Base-by-base conservation (phyloP, 2,797 vertebrate genomes). In the Sandelia bainsii region DNA sequence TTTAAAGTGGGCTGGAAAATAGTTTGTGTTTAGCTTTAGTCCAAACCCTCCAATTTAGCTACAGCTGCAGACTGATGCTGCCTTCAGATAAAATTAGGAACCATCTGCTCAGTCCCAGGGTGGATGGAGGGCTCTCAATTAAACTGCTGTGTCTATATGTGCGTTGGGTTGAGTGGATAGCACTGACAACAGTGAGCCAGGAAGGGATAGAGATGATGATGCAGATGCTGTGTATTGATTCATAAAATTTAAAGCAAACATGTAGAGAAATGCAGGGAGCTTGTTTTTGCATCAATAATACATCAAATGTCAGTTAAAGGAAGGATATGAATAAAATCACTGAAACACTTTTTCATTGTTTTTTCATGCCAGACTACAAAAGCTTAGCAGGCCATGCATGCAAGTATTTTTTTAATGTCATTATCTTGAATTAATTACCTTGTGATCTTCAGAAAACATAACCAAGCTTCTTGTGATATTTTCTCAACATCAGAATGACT, bases 81-180 rank as follows among this genome's bases (percentile, higher is more conserved):
- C 63, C 60, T 60, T 80, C 70, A 68, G 69, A 63, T 6, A 44
- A 57, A 79, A 79, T 82, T 73, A 81, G 42, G 69, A 53, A 40
- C 67, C 72, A 79, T 79, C 79, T 82, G 78, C 64, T 20, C 1
- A 20, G 42, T 68, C 54, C 71, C 69, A 22, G 34, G 10, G 11
- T 54, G 61, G 60, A 64, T 8, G 17, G 49, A 59, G 20, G 19
- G 29, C 60, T 73, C 71, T 77, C 75, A 66, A 1, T 82, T 69
- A 42, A 14, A 66, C 19, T 16, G 27, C 11, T 52, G 14, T 44
- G 20, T 57, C 19, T 27, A 13, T 45, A 11, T 58, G 53, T 22
- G 46, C 60, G 42, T 25, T 6, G 49, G 37, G 62, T 25, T 6
- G 49, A 42, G 62, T 11, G 1, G 12, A 19, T 69, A 29, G 25